phyloP scores from a whole-genome alignment of 35 echinoderm and acorn worm genomes.

The Apostichopus japonicus region DNA sequence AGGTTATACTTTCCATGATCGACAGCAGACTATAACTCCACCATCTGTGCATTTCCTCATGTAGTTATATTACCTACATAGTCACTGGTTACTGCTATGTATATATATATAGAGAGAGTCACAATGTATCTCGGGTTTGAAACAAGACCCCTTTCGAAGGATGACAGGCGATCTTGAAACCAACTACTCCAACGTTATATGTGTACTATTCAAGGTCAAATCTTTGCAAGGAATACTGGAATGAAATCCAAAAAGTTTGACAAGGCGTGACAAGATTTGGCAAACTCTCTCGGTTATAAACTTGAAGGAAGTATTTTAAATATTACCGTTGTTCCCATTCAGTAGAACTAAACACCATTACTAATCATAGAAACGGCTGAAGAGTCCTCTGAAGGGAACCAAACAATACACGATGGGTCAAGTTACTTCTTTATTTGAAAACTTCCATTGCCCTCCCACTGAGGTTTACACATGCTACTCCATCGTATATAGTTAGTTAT shows the following conservation, averaged over 20 bases:
- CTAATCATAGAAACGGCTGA: neutral
- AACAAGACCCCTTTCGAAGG: neutral
- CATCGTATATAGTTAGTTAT: too few relatives aligned
- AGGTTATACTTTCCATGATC: too few relatives aligned
- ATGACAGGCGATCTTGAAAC: too few relatives aligned
- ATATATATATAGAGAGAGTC: too few relatives aligned
- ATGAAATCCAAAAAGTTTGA: neutral
- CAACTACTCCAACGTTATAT: too few relatives aligned
- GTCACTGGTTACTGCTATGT: too few relatives aligned
- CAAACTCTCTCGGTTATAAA: neutral
- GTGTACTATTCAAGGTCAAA: constrained; percentile 42
- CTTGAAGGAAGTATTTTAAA: neutral
- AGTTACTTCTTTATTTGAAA: neutral
- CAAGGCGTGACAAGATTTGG: neutral
- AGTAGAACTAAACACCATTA: neutral
- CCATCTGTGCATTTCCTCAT: too few relatives aligned
- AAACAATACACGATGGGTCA: neutral
- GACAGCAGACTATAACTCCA: too few relatives aligned
- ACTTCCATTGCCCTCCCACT: neutral
- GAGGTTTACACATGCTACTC: neutral
- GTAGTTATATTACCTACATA: too few relatives aligned
- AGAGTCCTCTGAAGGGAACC: neutral
- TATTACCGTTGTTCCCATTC: neutral
- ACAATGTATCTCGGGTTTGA: neutral
- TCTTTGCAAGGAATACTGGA: neutral